A percentile compares a stretch with the other conserved stretches of the same genome.
Evolutionary conservation across 2,797 vertebrate genomes (phyloP).

Genomic region (Petrocephalus sullivani): DNA sequence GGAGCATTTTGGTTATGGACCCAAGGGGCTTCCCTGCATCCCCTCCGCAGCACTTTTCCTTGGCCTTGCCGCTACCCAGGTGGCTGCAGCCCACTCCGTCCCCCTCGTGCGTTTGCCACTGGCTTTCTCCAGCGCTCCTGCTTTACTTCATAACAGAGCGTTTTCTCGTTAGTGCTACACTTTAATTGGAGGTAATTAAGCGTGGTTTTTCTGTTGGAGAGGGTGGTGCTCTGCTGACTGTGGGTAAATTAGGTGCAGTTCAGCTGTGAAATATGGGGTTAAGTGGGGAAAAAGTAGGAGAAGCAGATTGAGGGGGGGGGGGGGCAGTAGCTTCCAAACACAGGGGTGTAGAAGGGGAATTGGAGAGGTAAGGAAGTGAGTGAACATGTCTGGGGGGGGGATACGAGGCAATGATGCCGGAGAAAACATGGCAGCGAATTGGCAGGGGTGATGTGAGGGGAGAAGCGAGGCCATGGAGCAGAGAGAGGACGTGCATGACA

Average conservation of each 20-base stretch:
- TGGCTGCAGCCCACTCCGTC: background rate
- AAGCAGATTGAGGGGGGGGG: constrained; percentile 37
- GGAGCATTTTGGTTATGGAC: background rate
- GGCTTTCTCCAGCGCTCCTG: constrained; percentile 49
- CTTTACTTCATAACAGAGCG: constrained; percentile 66
- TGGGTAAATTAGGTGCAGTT: constrained; percentile 68
- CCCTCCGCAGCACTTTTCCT: background rate
- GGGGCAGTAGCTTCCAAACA: constrained; percentile 55
- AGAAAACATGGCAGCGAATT: background rate
- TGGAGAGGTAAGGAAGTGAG: background rate
- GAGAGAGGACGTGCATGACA: background rate
- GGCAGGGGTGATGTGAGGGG: background rate
- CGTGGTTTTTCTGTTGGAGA: constrained; percentile 56
- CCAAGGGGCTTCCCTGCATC: background rate
- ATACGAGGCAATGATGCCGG: background rate
- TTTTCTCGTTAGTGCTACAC: constrained; percentile 68
- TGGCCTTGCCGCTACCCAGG: background rate
- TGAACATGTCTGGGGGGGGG: background rate
- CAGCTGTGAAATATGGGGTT: constrained; percentile 75
- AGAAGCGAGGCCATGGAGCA: background rate
- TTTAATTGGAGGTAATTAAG: constrained; percentile 77
- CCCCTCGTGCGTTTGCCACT: background rate
- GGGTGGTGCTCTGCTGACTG: constrained; percentile 55
- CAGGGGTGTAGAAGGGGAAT: constrained; percentile 32
- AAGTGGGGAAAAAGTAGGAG: constrained; percentile 55